A percentile compares a stretch with the other conserved stretches of the same genome.
phyloP scores from a whole-genome alignment of 2,888 invertebrate genomes.

The Endomychus coccineus region DNA sequence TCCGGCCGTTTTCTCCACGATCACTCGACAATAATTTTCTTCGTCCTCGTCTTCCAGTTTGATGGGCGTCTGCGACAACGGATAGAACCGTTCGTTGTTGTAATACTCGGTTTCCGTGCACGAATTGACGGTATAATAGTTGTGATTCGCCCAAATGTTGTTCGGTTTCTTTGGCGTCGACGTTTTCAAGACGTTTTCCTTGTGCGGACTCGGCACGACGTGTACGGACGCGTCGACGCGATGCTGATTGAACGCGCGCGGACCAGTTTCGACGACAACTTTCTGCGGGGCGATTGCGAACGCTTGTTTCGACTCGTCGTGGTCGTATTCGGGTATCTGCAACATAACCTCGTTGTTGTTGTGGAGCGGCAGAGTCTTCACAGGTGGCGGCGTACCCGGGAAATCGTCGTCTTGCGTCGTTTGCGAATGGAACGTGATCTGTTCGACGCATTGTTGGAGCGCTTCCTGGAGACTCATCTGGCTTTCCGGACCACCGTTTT shows the following conservation, averaged over 20 bases:
- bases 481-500: no score
- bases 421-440: conserved; percentile 6
- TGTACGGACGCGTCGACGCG: neutral
- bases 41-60: conserved; percentile 21
- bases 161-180: conserved; percentile 16
- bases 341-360: neutral
- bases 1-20: no score
- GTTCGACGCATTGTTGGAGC: conserved; percentile 12
- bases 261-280: no score
- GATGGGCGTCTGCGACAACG: conserved; percentile 37
- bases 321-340: neutral
- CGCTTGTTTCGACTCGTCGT: no score
- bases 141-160: conserved; percentile 28
- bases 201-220: neutral
- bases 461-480: conserved; percentile 11
- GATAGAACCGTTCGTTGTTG: conserved; percentile 37
- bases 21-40: no score
- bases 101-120: conserved; percentile 30
- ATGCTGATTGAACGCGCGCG: neutral
- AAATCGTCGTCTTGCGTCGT: neutral
- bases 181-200: neutral
- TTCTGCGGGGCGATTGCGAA: no score
- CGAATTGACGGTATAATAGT: conserved; percentile 36
- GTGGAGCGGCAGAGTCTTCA: no score
- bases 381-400: no score